Percentiles rank a stretch among this genome's conserved stretches.
Conservation (phyloP, 2,888 invertebrate genomes). For the Baccha elongata region DNA sequence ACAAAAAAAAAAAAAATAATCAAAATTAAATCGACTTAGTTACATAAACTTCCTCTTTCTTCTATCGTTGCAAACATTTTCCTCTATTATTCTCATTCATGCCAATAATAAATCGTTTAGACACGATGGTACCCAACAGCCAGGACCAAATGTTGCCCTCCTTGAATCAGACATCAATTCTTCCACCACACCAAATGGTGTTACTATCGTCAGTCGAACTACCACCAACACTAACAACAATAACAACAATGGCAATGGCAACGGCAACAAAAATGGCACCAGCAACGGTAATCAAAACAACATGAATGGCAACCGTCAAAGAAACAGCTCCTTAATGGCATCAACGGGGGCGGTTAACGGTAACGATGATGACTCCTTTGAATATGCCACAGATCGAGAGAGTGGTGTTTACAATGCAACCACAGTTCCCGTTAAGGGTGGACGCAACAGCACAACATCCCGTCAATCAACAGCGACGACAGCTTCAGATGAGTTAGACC, state of each 20-base stretch:
- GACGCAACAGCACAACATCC: constrained; percentile 78
- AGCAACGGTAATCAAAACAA: constrained; percentile 68
- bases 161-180: constrained; percentile 75
- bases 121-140: constrained; percentile 75
- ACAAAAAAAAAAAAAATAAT: constrained; percentile 33
- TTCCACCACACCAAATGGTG: constrained; percentile 78
- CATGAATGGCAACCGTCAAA: constrained; percentile 59
- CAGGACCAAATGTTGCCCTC: constrained; percentile 80
- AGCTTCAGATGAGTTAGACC: constrained; percentile 50
- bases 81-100: constrained; percentile 68
- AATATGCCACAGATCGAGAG: constrained; percentile 80
- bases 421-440: constrained; percentile 78
- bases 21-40: constrained; percentile 60
- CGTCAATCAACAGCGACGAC: constrained; percentile 75
- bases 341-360: constrained; percentile 32
- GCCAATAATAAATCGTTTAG: constrained; percentile 71
- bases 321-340: constrained; percentile 60
- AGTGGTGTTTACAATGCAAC: constrained; percentile 81
- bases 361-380: constrained; percentile 80
- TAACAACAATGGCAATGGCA: constrained; percentile 14
- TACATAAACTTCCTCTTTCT: constrained; percentile 51
- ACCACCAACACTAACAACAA: constrained; percentile 26
- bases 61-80: constrained; percentile 69
- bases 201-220: constrained; percentile 78
- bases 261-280: constrained; percentile 51